Evolutionary conservation across 1,140 invertebrate species (phyloP), one percentile per base, ranked within the genome.

Genomic region (Drosophila aff.): DNA sequence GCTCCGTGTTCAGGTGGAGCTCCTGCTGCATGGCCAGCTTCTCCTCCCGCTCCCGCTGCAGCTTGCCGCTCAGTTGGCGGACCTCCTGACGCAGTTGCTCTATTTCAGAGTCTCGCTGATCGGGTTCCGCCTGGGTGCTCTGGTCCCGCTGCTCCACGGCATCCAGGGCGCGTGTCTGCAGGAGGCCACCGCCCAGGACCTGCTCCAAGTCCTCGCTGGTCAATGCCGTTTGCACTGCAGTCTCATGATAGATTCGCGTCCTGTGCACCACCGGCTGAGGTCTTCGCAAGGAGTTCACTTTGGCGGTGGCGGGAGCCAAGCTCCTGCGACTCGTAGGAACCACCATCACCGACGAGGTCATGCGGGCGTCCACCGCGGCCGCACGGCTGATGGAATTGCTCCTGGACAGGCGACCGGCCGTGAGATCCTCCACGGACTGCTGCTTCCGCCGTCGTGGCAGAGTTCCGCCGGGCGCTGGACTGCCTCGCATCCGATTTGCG

Each of bases 211-310:
- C 97, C 2, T 93, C 89, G 44, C 95, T 95, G 0, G 96, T 95
- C 26, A 97, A 91, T 9, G 95, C 96, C 0, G 97, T 97, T 85
- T 97, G 97, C 5, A 95, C 94, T 16, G 94, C 94, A 0, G 94
- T 96, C 92, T 97, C 97, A 67, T 97, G 96, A 89, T 97, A 97
- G 64, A 97, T 97, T 77, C 95, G 94, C 0, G 96, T 96, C 81
- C 94, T 53, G 4, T 58, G 62, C 38, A 58, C 28, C 36, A 47
- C 40, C 26, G 61, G 94, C 15, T 67, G 72, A 2, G 84, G 82
- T 11, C 82, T 74, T 16, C 86, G 59, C 41, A 89, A 47, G 15
- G 86, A 89, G 11, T 86, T 85, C 4, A 91, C 86, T 41, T 90
- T 90, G 50, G 92, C 90, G 8, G 81, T 83, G 40, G 93, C 93